Conservation (phyloP, 2,797 vertebrate species). For the Benthosema pterotum region DNA sequence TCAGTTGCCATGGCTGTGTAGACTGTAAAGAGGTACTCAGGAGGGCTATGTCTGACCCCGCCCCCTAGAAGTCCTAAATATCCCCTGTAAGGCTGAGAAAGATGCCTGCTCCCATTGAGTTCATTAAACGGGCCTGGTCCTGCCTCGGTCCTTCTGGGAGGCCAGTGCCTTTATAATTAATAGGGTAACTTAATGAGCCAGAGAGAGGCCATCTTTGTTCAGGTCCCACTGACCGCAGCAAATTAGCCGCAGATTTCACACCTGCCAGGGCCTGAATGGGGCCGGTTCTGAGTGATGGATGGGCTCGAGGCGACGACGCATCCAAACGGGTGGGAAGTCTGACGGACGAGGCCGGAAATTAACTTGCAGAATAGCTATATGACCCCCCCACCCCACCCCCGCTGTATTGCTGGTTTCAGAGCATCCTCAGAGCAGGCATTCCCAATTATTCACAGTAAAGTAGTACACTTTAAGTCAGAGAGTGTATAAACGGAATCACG, state of each 20-base stretch:
- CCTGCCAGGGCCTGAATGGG: slow-evolving; percentile 79
- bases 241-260: slow-evolving; percentile 83
- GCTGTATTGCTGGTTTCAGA: too few species aligned
- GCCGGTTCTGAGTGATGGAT: slow-evolving; percentile 78
- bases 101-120: slow-evolving; percentile 53
- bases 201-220: slow-evolving; percentile 77
- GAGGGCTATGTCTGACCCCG: slow-evolving; percentile 40
- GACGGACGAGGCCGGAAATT: slow-evolving; percentile 57
- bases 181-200: slow-evolving; percentile 81
- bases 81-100: slow-evolving; percentile 62
- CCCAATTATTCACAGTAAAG: too few species aligned
- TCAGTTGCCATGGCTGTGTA: slow-evolving; percentile 51
- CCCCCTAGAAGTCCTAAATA: slow-evolving; percentile 36
- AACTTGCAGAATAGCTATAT: slow-evolving; percentile 59
- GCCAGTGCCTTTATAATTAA: slow-evolving; percentile 44
- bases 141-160: slow-evolving; percentile 48
- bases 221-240: slow-evolving; percentile 68
- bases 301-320: slow-evolving; percentile 65
- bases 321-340: slow-evolving; percentile 68
- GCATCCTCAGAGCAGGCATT: too few species aligned
- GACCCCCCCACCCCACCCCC: slow-evolving; percentile 2
- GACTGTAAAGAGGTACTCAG: slow-evolving; percentile 27
- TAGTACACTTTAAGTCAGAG: too few species aligned
- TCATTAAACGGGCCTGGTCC: slow-evolving; percentile 62
- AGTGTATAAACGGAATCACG: too few species aligned